phyloP scores from a whole-genome alignment of 2,113 vertebrate species.

The Pachyramphus minor region DNA sequence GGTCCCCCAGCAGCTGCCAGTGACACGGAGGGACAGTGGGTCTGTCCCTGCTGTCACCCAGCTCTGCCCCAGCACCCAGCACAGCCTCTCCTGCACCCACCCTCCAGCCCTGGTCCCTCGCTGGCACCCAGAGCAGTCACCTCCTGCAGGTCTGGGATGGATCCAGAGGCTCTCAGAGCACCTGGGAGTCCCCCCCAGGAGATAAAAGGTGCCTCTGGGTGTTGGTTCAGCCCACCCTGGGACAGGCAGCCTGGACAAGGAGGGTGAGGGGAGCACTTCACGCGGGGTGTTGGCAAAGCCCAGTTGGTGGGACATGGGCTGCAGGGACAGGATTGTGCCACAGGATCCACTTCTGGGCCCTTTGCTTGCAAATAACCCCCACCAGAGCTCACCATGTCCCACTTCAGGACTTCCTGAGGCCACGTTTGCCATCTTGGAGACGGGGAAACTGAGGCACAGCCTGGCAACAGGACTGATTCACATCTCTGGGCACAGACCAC shows the following conservation, averaged over 20 bases:
- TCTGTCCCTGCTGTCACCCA: background rate
- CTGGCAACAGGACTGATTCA: rapidly evolving
- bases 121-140: too few relatives aligned
- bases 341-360: background rate
- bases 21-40: rapidly evolving
- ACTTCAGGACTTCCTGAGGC: background rate
- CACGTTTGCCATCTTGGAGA: background rate
- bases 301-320: background rate
- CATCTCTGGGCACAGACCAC: background rate
- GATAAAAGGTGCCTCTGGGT: rapidly evolving
- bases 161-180: background rate
- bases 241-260: background rate
- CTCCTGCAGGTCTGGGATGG: too few relatives aligned
- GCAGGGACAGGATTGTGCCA: background rate
- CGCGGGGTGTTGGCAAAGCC: background rate
- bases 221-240: background rate
- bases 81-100: background rate
- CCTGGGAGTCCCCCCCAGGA: background rate
- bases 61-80: rapidly evolving
- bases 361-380: background rate
- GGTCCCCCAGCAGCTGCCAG: rapidly evolving
- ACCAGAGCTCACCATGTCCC: rapidly evolving
- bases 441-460: background rate
- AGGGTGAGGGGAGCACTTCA: background rate
- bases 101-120: rapidly evolving